Evolutionary conservation across 2,888 invertebrate genomes (phyloP).

Genomic region (Toxonevra muliebris): DNA sequence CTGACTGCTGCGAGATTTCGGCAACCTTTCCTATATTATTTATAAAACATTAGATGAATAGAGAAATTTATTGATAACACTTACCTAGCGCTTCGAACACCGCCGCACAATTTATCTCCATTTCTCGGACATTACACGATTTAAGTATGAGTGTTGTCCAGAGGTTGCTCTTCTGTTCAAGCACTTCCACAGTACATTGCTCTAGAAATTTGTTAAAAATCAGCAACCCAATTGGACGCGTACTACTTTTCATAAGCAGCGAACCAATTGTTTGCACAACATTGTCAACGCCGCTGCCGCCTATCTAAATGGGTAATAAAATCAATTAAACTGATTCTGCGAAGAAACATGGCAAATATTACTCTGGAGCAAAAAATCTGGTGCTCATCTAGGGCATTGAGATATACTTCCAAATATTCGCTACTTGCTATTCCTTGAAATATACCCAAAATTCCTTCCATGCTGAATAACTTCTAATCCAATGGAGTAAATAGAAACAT

Average conservation of each 20-base stretch:
- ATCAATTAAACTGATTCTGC: not conserved
- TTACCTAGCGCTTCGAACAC: constrained; percentile 30
- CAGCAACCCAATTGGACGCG: constrained; percentile 43
- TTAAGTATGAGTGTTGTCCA: constrained; percentile 51
- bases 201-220: constrained; percentile 45
- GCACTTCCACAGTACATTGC: constrained; percentile 44
- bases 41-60: not conserved
- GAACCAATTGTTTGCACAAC: constrained; percentile 48
- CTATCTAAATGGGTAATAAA: constrained; percentile 4
- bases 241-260: constrained; percentile 42
- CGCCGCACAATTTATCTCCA: constrained; percentile 5
- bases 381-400: constrained; percentile 49
- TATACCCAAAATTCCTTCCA: constrained; percentile 48
- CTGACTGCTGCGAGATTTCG: constrained; percentile 43
- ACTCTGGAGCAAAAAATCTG: constrained; percentile 48
- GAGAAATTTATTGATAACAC: constrained; percentile 5
- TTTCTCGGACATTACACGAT: constrained; percentile 44
- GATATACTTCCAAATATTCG: constrained; percentile 41
- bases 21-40: constrained; percentile 44
- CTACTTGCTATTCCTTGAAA: constrained; percentile 45
- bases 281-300: constrained; percentile 12
- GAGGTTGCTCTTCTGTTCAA: constrained; percentile 47
- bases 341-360: constrained; percentile 23
- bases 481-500: not conserved
- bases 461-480: constrained; percentile 16